Evolutionary conservation across 2,797 vertebrate genomes (phyloP), one percentile per base, ranked within the genome.

Genomic region (Vultur gryphus): DNA sequence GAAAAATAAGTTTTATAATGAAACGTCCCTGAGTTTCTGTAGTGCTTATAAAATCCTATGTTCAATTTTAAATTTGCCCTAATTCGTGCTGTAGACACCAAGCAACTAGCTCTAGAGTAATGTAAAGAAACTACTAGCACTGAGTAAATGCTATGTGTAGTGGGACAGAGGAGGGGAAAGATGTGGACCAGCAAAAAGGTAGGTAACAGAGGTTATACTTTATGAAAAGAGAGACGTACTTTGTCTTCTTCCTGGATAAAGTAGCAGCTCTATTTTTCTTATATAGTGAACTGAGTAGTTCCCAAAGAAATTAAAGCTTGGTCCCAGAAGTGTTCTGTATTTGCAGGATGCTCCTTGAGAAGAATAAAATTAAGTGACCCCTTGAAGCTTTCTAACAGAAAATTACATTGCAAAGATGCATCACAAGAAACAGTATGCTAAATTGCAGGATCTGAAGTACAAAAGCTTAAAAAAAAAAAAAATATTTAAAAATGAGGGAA

Each of bases 401-500:
- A 77, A 80, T 19, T 7, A 5, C 7, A 16, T 37, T 76, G 33
- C 35, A 57, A 49, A 90, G 18, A 14, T 23, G 5, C 23, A 78
- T 37, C 24, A 82, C 13, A 59, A 61, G 29, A 37, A 82, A 17
- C 6, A 44, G 8, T 18, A 6, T 20, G 20, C 1, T 67, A 49
- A 79, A 37, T 16, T 51, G 17, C 31, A 81, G 13, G 12, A 71
- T 62, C 21, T 71, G 41, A 66, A 55, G 6, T 59, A 23, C 28
- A 86, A 31, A 88, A 83, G 11, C 6, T 35, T 49, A 13, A 3
- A 6, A 6, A 17, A 18, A 25, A 17, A 7, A 7, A 21, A 18
- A 8, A 29, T 3, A 69, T 2, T n/a, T 19, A 1, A 39, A 87
- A 84, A 55, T 16, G 0, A 37, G 5, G 5, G 5, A 65, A 62